Base-by-base conservation (phyloP, 2,888 invertebrate genomes). In the Encarsia formosa region DNA sequence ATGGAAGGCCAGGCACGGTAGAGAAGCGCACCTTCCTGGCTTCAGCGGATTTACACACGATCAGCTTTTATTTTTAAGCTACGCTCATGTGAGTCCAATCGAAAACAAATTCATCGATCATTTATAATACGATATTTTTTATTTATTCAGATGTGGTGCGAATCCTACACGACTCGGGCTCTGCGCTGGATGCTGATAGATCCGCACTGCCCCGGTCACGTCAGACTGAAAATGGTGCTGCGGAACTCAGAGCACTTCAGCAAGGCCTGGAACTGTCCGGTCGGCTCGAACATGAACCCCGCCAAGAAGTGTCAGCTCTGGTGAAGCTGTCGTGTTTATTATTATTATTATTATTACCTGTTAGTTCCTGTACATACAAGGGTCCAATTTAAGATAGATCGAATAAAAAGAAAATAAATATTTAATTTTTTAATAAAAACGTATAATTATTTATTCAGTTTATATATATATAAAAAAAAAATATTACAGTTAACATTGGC, bases 11-110 rank as follows among this genome's bases (percentile, higher is more conserved):
- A 75, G 76, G 50, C 70, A 77, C 62, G 85, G 85, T 0, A 76
- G 76, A 0, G 89, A 91, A 64, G 73, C 76, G 0, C 75, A 78
- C 52, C 75, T 91, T 49, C 88, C 90, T 0, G 90, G 91, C 2
- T 82, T 91, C 62, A 85, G 87, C 61, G 70, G 81, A 20, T 83
- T 82, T 62, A 79, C 81, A 0, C 80, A 84, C 41, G 85, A 87
- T 35, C 91, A 91, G 67, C 73, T 91, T 54, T 85, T 91, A 69
- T 91, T 89, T 70, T 77, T 91, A 23, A 82, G 88, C 0, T 91
- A 85, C 72, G 90, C 86, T 31, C 91, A 89, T 74, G 88, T 88
- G 74, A 79, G 81, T 76, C 26, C 24, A 24, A 13, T 18, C 5
- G 19, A 1, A 16, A 45, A n/a, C n/a, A n/a, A n/a, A n/a, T n/a